phyloP scores from a whole-genome alignment of 2,113 vertebrate species.

The Sander lucioperca region DNA sequence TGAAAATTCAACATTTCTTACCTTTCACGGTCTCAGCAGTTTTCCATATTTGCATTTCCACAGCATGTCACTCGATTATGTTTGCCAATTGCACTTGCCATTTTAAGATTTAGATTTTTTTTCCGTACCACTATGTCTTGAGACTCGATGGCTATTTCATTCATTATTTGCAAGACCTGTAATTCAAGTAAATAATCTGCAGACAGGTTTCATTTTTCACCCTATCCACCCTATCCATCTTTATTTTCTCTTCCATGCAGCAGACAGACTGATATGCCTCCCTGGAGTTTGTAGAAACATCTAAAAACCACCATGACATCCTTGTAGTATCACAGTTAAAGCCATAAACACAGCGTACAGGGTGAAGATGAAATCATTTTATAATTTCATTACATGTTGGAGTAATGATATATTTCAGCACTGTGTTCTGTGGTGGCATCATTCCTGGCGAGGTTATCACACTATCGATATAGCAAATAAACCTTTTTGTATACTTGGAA shows the following conservation, averaged over 20 bases:
- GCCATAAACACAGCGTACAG: slow-evolving; percentile 11
- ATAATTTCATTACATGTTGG: not conserved
- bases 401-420: not conserved
- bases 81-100: not conserved
- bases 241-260: not conserved
- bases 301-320: slow-evolving; percentile 5
- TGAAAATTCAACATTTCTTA: slow-evolving; percentile 45
- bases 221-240: not conserved
- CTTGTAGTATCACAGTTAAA: not conserved
- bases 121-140: not conserved
- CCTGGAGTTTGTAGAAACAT: slow-evolving; percentile 2
- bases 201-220: not conserved
- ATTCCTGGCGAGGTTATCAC: not conserved
- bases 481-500: not conserved
- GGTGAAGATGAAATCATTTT: slow-evolving; percentile 11
- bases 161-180: not conserved
- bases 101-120: not conserved
- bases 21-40: not conserved
- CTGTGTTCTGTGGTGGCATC: not conserved
- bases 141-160: not conserved
- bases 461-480: not conserved
- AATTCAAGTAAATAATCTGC: slow-evolving; percentile 24
- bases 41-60: slow-evolving; percentile 4
- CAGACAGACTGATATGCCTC: slow-evolving; percentile 2
- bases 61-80: not conserved